Evolutionary conservation across 2,888 invertebrate species (phyloP).

Genomic region (Limnephilus auricula): DNA sequence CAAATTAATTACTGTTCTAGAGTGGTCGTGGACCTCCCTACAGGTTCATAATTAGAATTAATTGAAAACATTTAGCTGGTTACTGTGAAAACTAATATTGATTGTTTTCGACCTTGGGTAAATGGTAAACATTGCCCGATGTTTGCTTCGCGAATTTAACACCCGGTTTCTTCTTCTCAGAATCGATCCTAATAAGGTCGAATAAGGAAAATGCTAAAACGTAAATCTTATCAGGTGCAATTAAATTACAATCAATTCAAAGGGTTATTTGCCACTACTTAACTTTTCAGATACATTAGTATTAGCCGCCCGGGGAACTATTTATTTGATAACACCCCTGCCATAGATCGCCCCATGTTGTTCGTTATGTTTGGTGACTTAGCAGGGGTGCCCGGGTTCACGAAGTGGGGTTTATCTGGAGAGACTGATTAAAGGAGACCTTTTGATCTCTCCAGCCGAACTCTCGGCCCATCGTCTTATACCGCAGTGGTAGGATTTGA

Average conservation of each 20-base stretch:
- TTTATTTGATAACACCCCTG: too few species aligned
- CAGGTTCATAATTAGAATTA: background rate
- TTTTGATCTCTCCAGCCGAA: too few species aligned
- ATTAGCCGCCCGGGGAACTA: too few species aligned
- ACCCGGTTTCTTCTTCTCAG: background rate
- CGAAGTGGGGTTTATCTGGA: too few species aligned
- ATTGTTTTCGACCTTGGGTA: background rate
- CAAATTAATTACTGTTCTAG: too few species aligned
- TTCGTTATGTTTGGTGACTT: too few species aligned
- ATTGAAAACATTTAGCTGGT: background rate
- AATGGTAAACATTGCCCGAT: background rate
- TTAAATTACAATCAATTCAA: background rate
- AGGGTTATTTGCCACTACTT: background rate
- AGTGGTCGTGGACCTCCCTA: background rate
- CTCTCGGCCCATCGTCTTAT: too few species aligned
- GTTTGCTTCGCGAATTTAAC: background rate
- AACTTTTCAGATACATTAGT: too few species aligned
- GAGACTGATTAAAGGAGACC: too few species aligned
- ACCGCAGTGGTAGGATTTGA: too few species aligned
- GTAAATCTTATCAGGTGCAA: background rate
- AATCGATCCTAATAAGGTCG: background rate
- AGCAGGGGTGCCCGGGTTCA: too few species aligned
- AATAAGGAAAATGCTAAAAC: background rate
- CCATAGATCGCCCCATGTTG: too few species aligned
- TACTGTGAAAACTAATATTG: background rate